Conservation (phyloP, 2,888 invertebrate genomes). For the Torymus texanus region DNA sequence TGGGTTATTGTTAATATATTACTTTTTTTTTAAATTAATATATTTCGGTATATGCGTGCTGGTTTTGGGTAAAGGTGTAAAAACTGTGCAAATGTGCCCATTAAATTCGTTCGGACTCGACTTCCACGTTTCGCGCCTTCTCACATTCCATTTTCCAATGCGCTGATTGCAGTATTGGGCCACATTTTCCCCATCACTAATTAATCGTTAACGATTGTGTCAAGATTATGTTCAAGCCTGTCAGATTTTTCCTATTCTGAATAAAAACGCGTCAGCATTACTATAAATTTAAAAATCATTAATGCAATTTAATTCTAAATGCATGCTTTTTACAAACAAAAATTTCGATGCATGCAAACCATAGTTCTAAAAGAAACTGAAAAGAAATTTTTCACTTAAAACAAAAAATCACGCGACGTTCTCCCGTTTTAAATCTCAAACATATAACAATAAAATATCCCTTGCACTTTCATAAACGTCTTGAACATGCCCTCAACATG, state of each 20-base stretch:
- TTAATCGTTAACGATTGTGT: conserved; percentile 18
- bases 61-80: conserved; percentile 62
- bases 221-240: conserved; percentile 13
- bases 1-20: conserved; percentile 66
- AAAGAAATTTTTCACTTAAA: too few relatives aligned
- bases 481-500: conserved; percentile 33
- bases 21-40: conserved; percentile 62
- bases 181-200: neutral
- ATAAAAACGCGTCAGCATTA: too few relatives aligned
- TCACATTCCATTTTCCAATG: conserved; percentile 2
- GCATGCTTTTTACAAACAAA: too few relatives aligned
- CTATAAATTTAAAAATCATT: too few relatives aligned
- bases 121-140: conserved; percentile 1
- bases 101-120: conserved; percentile 44
- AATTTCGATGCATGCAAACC: too few relatives aligned
- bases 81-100: conserved; percentile 71
- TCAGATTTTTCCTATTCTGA: neutral
- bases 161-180: neutral
- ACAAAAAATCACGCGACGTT: too few relatives aligned
- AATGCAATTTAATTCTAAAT: too few relatives aligned
- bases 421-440: too few relatives aligned
- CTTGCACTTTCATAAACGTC: neutral
- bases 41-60: conserved; percentile 63
- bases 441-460: too few relatives aligned
- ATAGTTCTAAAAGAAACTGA: too few relatives aligned